Percentiles rank a stretch among this genome's conserved stretches.
Conservation (phyloP, 2,113 vertebrate species). For the Calyptommatus sinebrachiatus region DNA sequence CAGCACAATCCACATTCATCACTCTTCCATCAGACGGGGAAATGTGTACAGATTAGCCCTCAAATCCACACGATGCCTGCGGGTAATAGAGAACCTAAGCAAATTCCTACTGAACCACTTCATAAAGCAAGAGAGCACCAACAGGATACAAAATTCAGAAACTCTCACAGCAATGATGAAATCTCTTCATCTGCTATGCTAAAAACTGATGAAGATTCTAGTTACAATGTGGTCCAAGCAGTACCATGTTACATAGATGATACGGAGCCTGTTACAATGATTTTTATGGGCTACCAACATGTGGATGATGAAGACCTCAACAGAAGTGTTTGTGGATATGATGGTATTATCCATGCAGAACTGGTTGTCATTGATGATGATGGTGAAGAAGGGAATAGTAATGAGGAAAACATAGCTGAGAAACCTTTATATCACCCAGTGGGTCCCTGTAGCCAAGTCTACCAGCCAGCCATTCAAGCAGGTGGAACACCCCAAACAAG, state of each 20-base stretch:
- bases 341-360: constrained; percentile 85
- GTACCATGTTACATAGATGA: constrained; percentile 71
- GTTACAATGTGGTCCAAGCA: constrained; percentile 67
- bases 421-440: constrained; percentile 76
- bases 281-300: constrained; percentile 95
- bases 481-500: constrained; percentile 47
- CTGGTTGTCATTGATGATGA: constrained; percentile 84
- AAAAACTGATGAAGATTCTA: constrained; percentile 65
- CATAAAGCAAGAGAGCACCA: constrained; percentile 51
- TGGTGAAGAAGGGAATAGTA: constrained; percentile 61
- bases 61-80: constrained; percentile 30
- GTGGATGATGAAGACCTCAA: constrained; percentile 69
- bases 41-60: constrained; percentile 19
- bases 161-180: constrained; percentile 34
- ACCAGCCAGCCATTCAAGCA: constrained; percentile 72
- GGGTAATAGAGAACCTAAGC: constrained; percentile 26
- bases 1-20: constrained; percentile 51
- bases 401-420: constrained; percentile 47
- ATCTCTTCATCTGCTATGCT: constrained; percentile 33
- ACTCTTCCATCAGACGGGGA: constrained; percentile 26
- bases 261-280: constrained; percentile 85
- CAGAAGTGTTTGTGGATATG: constrained; percentile 68
- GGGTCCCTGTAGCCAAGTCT: constrained; percentile 79
- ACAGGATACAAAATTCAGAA: constrained; percentile 40
- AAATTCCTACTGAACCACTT: constrained; percentile 40